These are phyloP conservation scores for Phylloscopus trochilus DNA, from an alignment of 2,113 vertebrate species.

Conservation along the genomic window DNA sequence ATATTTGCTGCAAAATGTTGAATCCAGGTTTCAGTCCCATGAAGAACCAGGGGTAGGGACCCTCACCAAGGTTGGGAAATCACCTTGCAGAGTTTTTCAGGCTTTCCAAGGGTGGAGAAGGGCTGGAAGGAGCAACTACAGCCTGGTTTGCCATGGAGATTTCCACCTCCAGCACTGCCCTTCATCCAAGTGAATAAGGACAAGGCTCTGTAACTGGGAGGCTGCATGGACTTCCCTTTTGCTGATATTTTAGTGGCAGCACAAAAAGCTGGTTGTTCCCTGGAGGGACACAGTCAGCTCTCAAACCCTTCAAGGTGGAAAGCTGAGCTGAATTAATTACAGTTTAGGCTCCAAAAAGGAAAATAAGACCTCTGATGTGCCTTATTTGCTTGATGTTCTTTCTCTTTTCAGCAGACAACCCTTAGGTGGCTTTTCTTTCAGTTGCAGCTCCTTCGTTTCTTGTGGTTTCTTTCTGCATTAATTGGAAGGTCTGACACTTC, in stretches of 20 bases:
- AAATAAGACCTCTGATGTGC: slow-evolving; percentile 31
- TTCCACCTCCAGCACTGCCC: neutral
- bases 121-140: neutral
- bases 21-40: neutral
- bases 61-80: neutral
- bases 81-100: neutral
- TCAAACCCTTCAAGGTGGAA: slow-evolving; percentile 9
- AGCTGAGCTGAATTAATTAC: slow-evolving; percentile 57
- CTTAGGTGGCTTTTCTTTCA: slow-evolving; percentile 43
- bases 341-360: neutral
- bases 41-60: accelerated
- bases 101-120: neutral
- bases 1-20: neutral
- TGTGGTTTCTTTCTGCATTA: slow-evolving; percentile 64
- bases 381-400: slow-evolving; percentile 26
- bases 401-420: neutral
- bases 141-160: neutral
- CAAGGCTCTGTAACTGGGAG: neutral
- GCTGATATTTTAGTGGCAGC: slow-evolving; percentile 8
- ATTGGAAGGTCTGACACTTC: slow-evolving; percentile 72
- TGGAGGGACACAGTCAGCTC: neutral
- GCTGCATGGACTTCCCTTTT: neutral
- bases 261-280: slow-evolving; percentile 29
- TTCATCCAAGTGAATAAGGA: neutral
- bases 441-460: slow-evolving; percentile 25